Percentiles rank a stretch among this genome's conserved stretches.
These are phyloP conservation scores for Thaleichthys pacificus DNA, from an alignment of 2,797 vertebrate genomes.

Conservation along the genomic window DNA sequence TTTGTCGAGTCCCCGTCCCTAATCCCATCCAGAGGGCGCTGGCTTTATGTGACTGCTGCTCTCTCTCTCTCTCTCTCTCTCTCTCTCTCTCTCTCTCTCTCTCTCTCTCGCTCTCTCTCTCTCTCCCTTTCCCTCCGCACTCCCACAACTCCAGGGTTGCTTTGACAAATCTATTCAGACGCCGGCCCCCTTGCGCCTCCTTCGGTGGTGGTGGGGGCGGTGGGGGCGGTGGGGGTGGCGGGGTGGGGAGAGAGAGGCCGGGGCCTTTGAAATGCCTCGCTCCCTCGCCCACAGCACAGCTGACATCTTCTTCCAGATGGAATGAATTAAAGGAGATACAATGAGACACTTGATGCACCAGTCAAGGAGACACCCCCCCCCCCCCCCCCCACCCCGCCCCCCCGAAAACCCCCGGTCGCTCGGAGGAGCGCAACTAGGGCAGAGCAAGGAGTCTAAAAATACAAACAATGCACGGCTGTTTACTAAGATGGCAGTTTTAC, in stretches of 20 bases:
- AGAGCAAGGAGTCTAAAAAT: slow-evolving; percentile 86
- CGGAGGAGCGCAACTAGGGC: slow-evolving; percentile 86
- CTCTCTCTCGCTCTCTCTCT: slow-evolving; percentile 69
- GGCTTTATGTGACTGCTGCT: slow-evolving; percentile 89
- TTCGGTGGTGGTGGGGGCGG: no score
- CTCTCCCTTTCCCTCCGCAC: slow-evolving; percentile 20
- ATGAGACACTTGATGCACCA: slow-evolving; percentile 98
- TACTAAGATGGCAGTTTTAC: slow-evolving; percentile 79
- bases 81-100: slow-evolving; percentile 1
- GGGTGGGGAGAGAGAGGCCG: slow-evolving; percentile 74
- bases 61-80: slow-evolving; percentile 62
- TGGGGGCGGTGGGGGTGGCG: slow-evolving; percentile 44
- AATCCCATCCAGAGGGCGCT: slow-evolving; percentile 88
- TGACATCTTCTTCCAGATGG: slow-evolving; percentile 99
- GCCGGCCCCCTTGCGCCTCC: slow-evolving; percentile 69
- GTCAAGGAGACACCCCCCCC: slow-evolving; percentile 83
- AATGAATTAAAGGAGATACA: slow-evolving; percentile 98
- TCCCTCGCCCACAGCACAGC: slow-evolving; percentile 86
- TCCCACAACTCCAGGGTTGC: slow-evolving; percentile 78
- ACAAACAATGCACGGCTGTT: slow-evolving; percentile 84
- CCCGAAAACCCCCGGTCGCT: slow-evolving; percentile 71
- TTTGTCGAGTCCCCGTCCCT: slow-evolving; percentile 80
- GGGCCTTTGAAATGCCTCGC: slow-evolving; percentile 88
- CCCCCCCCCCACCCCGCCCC: slow-evolving; percentile 39
- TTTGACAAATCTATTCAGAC: slow-evolving; percentile 98